Evolutionary conservation across 2,113 vertebrate genomes (phyloP).

Genomic region (Rhinogobius similis): DNA sequence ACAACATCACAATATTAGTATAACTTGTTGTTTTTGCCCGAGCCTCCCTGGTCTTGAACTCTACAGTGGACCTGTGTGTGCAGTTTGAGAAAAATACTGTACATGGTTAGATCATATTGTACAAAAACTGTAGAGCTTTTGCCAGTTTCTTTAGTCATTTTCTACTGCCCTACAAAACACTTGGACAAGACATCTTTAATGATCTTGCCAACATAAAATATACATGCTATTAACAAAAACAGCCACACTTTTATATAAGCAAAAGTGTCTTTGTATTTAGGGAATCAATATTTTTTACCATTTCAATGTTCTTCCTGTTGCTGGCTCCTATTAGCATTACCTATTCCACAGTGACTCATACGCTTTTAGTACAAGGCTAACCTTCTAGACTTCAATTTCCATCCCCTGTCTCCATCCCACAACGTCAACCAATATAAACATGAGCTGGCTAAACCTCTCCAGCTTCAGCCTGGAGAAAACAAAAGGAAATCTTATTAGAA

Average conservation of each 20-base stretch:
- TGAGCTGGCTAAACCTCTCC: conserved; percentile 35
- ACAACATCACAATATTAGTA: too few relatives aligned
- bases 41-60: too few relatives aligned
- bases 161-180: too few relatives aligned
- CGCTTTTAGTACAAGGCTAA: conserved; percentile 6
- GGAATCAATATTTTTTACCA: neutral
- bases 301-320: neutral
- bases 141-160: too few relatives aligned
- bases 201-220: neutral
- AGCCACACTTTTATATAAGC: neutral
- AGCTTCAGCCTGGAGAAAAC: conserved; percentile 22
- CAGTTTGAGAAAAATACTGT: too few relatives aligned
- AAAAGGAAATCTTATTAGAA: too few relatives aligned
- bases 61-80: too few relatives aligned
- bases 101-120: too few relatives aligned
- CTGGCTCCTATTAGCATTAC: neutral
- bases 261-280: neutral
- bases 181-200: neutral
- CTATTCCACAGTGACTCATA: conserved; percentile 14
- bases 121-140: too few relatives aligned
- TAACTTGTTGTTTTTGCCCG: too few relatives aligned
- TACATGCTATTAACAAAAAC: neutral
- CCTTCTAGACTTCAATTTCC: conserved; percentile 21
- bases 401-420: conserved; percentile 34
- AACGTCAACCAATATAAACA: conserved; percentile 16